Percentiles rank a stretch among this genome's conserved stretches.
phyloP scores from a whole-genome alignment of 2,113 vertebrate genomes.

The Dinomys branickii region DNA sequence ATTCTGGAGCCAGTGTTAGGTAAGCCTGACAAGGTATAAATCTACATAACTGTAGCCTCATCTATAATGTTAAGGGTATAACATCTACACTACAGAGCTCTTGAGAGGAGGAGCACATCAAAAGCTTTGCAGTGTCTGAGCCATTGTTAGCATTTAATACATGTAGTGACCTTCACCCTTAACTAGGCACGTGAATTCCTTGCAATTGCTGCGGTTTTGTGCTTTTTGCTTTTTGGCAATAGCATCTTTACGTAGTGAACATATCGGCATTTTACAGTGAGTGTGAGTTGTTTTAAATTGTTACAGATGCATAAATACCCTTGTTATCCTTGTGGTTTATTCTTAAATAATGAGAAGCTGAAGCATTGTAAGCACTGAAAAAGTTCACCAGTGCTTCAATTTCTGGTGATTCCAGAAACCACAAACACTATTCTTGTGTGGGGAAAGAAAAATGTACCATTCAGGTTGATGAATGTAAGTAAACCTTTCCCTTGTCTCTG shows the following conservation, averaged over 20 bases:
- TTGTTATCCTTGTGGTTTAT: neutral
- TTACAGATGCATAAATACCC: slow-evolving; percentile 42
- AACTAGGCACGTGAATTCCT: neutral
- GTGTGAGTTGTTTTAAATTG: slow-evolving; percentile 2
- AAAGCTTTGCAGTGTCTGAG: neutral
- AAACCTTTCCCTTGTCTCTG: slow-evolving; percentile 60
- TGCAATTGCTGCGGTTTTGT: neutral
- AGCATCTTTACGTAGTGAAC: neutral
- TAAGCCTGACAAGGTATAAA: neutral
- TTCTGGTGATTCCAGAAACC: slow-evolving; percentile 74
- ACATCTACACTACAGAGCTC: neutral
- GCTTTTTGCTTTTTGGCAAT: neutral
- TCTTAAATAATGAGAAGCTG: slow-evolving; percentile 60
- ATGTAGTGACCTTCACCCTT: neutral
- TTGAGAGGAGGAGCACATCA: neutral
- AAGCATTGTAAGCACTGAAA: slow-evolving; percentile 60
- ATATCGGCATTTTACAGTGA: slow-evolving; percentile 44
- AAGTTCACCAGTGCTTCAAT: slow-evolving; percentile 65
- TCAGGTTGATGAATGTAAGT: slow-evolving; percentile 74
- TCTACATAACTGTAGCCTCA: neutral
- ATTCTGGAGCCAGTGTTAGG: neutral
- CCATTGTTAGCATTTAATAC: neutral
- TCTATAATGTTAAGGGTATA: neutral
- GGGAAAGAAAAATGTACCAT: slow-evolving; percentile 78
- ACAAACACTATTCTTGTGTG: slow-evolving; percentile 71